Evolutionary conservation across 1,140 invertebrate genomes (phyloP).

Genomic region (Notospermus geniculatus): DNA sequence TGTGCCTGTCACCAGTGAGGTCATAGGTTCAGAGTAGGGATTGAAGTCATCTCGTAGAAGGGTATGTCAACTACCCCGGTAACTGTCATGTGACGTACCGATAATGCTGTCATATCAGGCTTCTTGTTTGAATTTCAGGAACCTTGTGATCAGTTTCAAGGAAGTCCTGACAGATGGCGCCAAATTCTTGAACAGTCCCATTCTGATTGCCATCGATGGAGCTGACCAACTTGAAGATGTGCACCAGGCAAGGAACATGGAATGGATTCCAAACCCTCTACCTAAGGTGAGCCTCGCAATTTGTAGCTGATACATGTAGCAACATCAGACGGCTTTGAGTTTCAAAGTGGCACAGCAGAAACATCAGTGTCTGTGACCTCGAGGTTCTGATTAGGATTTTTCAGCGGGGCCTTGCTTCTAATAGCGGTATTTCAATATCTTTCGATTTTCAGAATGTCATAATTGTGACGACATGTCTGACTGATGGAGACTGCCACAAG

Average conservation of each 20-base stretch:
- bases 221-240: constrained; percentile 47
- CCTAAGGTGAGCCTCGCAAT: constrained; percentile 38
- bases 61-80: too few relatives aligned
- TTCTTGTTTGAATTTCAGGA: constrained; percentile 28
- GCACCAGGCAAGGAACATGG: constrained; percentile 42
- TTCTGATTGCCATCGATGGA: constrained; percentile 47
- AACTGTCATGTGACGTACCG: too few relatives aligned
- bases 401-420: too few relatives aligned
- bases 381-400: neutral
- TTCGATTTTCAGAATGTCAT: constrained; percentile 47
- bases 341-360: neutral
- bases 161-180: constrained; percentile 38
- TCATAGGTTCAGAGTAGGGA: too few relatives aligned
- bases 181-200: constrained; percentile 26
- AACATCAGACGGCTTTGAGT: too few relatives aligned
- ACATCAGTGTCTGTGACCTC: too few relatives aligned
- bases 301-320: too few relatives aligned
- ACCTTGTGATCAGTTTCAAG: constrained; percentile 34
- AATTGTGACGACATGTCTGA: constrained; percentile 37
- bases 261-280: constrained; percentile 45
- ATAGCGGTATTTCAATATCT: too few relatives aligned
- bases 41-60: too few relatives aligned
- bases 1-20: too few relatives aligned
- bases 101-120: too few relatives aligned
- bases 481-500: constrained; percentile 32